Evolutionary conservation across 1,140 invertebrate species (phyloP), one percentile per base, ranked within the genome.

Genomic region (Callitettix versicolor): DNA sequence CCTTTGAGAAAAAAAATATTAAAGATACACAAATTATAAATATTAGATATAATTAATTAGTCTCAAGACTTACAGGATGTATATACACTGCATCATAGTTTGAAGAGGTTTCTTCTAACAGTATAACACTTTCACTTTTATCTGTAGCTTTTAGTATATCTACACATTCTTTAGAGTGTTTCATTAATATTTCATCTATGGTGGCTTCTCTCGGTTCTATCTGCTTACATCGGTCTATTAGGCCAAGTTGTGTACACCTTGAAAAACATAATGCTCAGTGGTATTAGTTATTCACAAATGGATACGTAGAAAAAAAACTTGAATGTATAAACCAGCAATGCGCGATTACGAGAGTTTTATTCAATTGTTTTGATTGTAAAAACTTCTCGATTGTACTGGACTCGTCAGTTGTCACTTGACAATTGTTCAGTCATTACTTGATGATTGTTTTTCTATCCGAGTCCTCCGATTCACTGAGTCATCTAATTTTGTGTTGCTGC

Each of bases 71-170:
- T 74, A 91, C 88, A 56, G 86, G 81, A 75, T 94, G 85, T 69
- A 94, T 78, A 68, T 86, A 96, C 63, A 95, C 70, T 12, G 86
- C 79, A 68, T 96, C 91, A 69, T 85, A 95, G 64, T 81, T 79
- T 0, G 85, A 81, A 4, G 88, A 82, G 0, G 87, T 51, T 40
- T 79, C 71, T 70, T 91, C 88, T 56, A 91, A 71, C 57, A 79
- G 72, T 12, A 76, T 73, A 24, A 69, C 47, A 65, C 86, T 73
- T 14, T 68, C 67, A 55, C 73, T 74, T 21, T 72, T 67, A 60
- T 82, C 70, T 0, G 84, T 86, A 6, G 68, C 70, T 68, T 83
- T 75, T 3, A 93, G 67, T 58, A 81, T 68, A 7, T 86, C 76
- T 58, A 83, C 72, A 46, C 77, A 79, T 41, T 80, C 72, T 5